A percentile compares a stretch with the other conserved stretches of the same genome.
Conservation (phyloP, 2,888 invertebrate genomes). For the Agrilus biguttatus region DNA sequence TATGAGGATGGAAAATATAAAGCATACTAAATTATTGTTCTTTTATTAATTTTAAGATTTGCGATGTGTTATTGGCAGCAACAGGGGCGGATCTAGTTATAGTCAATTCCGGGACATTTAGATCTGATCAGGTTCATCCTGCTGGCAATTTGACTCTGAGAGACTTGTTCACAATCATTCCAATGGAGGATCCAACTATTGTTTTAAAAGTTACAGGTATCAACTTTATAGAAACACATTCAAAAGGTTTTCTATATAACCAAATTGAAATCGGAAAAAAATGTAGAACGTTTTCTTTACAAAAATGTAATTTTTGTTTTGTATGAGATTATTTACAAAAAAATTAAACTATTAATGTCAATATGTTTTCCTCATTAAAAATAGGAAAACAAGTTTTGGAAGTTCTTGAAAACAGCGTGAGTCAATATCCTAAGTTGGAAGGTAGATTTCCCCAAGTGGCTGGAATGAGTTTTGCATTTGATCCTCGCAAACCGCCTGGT, state of each 20-base stretch:
- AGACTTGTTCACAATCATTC: conserved; percentile 69
- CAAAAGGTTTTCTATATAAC: too few relatives aligned
- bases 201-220: conserved; percentile 58
- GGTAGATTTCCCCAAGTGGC: conserved; percentile 82
- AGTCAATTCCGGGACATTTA: conserved; percentile 75
- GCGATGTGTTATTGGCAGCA: conserved; percentile 68
- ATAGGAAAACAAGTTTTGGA: conserved; percentile 49
- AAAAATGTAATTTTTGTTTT: too few relatives aligned
- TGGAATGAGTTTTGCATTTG: conserved; percentile 62
- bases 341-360: background rate
- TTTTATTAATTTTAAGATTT: conserved; percentile 30
- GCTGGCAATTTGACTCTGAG: conserved; percentile 74
- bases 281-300: too few relatives aligned
- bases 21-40: background rate
- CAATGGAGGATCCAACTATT: conserved; percentile 72
- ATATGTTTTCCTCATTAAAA: background rate
- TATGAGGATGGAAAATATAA: conserved; percentile 9
- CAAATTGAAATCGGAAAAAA: too few relatives aligned
- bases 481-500: conserved; percentile 54
- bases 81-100: conserved; percentile 76
- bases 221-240: too few relatives aligned
- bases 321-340: too few relatives aligned
- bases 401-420: conserved; percentile 73
- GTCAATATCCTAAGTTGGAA: conserved; percentile 73
- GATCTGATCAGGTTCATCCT: conserved; percentile 67